Conservation (phyloP, 2,113 vertebrate genomes). For the Dicrurus megarhynchus region DNA sequence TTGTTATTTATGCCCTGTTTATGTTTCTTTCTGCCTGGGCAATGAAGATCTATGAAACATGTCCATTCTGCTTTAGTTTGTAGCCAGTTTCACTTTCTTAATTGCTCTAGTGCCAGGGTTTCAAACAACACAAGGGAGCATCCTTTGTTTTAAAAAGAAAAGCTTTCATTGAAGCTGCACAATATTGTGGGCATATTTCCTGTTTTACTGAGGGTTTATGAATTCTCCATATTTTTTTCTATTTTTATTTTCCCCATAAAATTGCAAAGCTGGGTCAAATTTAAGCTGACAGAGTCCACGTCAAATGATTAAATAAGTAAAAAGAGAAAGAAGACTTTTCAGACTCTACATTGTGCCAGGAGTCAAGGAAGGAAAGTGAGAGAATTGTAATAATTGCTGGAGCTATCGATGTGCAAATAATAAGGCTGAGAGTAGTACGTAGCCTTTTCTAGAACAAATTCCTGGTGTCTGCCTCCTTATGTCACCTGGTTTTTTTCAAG, state of each 20-base stretch:
- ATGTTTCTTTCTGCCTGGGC: constrained; percentile 22
- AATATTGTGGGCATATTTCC: neutral
- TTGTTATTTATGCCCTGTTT: constrained; percentile 53
- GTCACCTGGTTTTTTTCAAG: neutral
- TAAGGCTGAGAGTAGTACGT: neutral
- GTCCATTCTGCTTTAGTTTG: constrained; percentile 31
- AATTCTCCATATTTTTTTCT: neutral
- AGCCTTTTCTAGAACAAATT: neutral
- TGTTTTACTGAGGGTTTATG: neutral
- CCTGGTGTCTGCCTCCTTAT: neutral
- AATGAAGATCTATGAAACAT: constrained; percentile 60
- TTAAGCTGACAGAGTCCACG: neutral
- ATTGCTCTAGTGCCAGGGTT: neutral
- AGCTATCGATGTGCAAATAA: neutral
- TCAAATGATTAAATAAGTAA: neutral
- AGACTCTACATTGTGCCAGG: neutral
- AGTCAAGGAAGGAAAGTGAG: neutral
- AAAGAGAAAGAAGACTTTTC: neutral
- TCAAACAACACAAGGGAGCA: neutral
- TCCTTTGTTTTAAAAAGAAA: constrained; percentile 30
- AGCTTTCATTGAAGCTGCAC: neutral
- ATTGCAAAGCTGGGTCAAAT: neutral
- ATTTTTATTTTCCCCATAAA: neutral
- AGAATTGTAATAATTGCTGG: neutral
- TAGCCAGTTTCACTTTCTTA: constrained; percentile 44